Evolutionary conservation across 2,797 vertebrate genomes (phyloP).

Genomic region (Clamator glandarius): DNA sequence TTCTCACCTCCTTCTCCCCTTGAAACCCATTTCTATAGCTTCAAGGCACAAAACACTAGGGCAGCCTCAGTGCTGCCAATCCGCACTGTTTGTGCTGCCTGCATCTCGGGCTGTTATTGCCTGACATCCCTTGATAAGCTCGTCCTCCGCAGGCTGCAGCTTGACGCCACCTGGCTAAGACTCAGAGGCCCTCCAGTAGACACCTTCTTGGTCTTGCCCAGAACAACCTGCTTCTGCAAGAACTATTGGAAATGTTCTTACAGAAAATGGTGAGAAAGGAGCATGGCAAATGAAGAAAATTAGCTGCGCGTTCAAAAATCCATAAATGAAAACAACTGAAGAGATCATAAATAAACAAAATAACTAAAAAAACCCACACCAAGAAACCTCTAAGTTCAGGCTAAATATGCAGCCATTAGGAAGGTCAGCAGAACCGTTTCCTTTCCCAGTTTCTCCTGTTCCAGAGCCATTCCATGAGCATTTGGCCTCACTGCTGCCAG

Average conservation of each 20-base stretch:
- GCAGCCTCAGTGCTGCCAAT: background rate
- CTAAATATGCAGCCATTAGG: background rate
- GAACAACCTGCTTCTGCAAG: background rate
- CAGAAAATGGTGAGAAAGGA: slow-evolving; percentile 21
- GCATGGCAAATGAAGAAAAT: rapidly evolving
- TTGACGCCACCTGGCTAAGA: too few relatives aligned
- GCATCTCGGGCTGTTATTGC: rapidly evolving
- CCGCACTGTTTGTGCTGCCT: too few relatives aligned
- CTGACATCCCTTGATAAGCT: rapidly evolving
- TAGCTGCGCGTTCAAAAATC: background rate
- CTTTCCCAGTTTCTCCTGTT: background rate
- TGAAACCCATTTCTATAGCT: background rate
- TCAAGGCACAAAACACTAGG: background rate
- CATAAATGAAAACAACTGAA: background rate
- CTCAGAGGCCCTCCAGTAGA: background rate
- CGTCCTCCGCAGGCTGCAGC: background rate
- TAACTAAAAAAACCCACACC: background rate
- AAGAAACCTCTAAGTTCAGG: background rate
- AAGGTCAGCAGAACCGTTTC: background rate
- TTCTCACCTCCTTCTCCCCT: background rate
- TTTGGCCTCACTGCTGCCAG: slow-evolving; percentile 38
- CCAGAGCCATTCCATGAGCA: background rate
- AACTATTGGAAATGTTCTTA: background rate
- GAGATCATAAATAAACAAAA: background rate
- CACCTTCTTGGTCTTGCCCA: background rate